phyloP scores from a whole-genome alignment of 2,888 invertebrate genomes.

The Folsomia candida region DNA sequence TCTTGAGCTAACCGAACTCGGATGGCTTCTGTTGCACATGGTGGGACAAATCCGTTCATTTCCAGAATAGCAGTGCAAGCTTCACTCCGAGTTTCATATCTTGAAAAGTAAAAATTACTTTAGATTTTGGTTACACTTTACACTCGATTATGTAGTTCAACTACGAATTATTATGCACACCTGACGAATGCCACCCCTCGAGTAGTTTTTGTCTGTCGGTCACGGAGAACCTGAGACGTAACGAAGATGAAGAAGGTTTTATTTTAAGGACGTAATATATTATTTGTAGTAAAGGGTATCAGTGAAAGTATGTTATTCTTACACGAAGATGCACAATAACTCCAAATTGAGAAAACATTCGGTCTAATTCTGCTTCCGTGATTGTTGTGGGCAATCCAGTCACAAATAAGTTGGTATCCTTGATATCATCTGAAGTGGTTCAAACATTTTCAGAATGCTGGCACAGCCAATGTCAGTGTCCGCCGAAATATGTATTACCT shows the following conservation, averaged over 20 bases:
- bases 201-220: slow-evolving; percentile 81
- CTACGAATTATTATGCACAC: no score
- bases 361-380: slow-evolving; percentile 72
- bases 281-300: no score
- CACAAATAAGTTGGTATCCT: slow-evolving; percentile 59
- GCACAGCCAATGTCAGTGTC: no score
- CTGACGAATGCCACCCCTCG: slow-evolving; percentile 89
- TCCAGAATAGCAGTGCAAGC: slow-evolving; percentile 84
- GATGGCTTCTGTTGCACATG: slow-evolving; percentile 74
- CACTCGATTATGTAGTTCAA: neutral
- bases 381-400: slow-evolving; percentile 5
- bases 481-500: no score
- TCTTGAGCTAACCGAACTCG: slow-evolving; percentile 83
- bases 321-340: slow-evolving; percentile 85
- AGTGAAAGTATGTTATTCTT: no score
- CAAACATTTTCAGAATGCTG: no score
- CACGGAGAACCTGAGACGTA: no score
- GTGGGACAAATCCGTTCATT: slow-evolving; percentile 72
- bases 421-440: slow-evolving; percentile 73
- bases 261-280: no score
- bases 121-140: neutral
- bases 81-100: slow-evolving; percentile 81
- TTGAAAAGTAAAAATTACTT: slow-evolving; percentile 52
- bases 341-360: slow-evolving; percentile 83
- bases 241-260: no score